These are phyloP conservation scores for Hermaeophaga mercurialis DNA, from an alignment of 2,888 invertebrate species.

Conservation along the genomic window DNA sequence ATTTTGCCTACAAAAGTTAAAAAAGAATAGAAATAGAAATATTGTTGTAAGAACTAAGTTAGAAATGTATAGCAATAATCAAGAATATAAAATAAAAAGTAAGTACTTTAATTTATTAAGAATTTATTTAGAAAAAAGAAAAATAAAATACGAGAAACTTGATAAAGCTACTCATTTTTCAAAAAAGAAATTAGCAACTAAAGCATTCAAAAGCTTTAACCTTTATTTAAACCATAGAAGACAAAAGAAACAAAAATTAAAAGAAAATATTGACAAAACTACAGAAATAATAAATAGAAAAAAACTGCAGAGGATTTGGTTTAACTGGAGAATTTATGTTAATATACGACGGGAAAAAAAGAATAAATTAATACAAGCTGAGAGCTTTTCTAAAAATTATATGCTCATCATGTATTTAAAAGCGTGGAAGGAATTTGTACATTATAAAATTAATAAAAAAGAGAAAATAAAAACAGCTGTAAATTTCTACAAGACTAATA, in stretches of 20 bases:
- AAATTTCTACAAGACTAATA: not conserved
- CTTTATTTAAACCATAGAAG: not conserved
- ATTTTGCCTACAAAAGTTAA: constrained; percentile 33
- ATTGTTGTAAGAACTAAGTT: not conserved
- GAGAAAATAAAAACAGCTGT: not conserved
- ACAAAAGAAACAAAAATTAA: not conserved
- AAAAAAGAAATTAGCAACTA: not conserved
- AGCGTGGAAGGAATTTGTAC: constrained; percentile 20
- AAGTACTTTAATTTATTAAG: constrained; percentile 1
- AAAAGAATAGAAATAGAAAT: constrained; percentile 24
- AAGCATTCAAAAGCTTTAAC: not conserved
- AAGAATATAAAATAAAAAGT: not conserved
- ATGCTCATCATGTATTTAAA: constrained; percentile 6
- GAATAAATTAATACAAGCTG: constrained; percentile 11
- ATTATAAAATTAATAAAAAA: constrained; percentile 9
- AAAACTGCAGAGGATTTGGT: not conserved
- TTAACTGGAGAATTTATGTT: not conserved
- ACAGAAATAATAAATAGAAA: not conserved
- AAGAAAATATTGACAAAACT: not conserved
- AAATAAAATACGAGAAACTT: not conserved
- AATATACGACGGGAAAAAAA: not conserved
- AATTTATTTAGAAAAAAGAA: not conserved
- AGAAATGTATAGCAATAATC: not conserved
- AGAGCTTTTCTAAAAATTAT: constrained; percentile 1
- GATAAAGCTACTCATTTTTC: not conserved